phyloP scores from a whole-genome alignment of 2,888 invertebrate species.

The Lagria hirta region DNA sequence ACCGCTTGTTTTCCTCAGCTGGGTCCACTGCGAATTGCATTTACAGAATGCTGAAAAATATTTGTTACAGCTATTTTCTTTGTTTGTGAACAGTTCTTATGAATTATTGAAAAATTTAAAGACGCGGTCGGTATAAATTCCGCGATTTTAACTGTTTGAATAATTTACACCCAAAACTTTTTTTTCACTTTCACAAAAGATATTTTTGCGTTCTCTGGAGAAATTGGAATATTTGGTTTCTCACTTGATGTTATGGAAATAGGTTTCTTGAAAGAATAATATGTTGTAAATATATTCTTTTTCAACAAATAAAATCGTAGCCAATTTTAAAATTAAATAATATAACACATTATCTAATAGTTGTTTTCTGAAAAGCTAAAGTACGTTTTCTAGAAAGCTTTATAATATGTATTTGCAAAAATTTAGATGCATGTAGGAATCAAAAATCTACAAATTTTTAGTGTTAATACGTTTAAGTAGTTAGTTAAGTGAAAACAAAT shows the following conservation, averaged over 20 bases:
- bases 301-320: too few species aligned
- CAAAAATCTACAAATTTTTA: too few species aligned
- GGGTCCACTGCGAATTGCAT: conserved; percentile 21
- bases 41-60: conserved; percentile 12
- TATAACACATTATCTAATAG: too few species aligned
- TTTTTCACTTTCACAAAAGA: conserved; percentile 28
- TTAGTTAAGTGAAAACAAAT: too few species aligned
- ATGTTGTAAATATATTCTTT: conserved; percentile 20
- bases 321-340: too few species aligned
- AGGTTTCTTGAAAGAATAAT: conserved; percentile 18
- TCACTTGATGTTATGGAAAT: conserved; percentile 30
- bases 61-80: conserved; percentile 17
- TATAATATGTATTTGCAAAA: too few species aligned
- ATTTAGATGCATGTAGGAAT: too few species aligned
- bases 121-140: conserved; percentile 29
- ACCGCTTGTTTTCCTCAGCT: conserved; percentile 23
- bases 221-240: conserved; percentile 31
- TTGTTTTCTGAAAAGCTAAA: too few species aligned
- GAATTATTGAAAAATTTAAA: conserved; percentile 29
- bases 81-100: conserved; percentile 24
- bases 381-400: too few species aligned
- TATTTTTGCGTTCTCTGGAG: conserved; percentile 27
- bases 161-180: conserved; percentile 31
- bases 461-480: too few species aligned
- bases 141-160: conserved; percentile 32